Evolutionary conservation across 2,113 vertebrate genomes (phyloP), one percentile per base, ranked within the genome.

Genomic region (Athene noctua): DNA sequence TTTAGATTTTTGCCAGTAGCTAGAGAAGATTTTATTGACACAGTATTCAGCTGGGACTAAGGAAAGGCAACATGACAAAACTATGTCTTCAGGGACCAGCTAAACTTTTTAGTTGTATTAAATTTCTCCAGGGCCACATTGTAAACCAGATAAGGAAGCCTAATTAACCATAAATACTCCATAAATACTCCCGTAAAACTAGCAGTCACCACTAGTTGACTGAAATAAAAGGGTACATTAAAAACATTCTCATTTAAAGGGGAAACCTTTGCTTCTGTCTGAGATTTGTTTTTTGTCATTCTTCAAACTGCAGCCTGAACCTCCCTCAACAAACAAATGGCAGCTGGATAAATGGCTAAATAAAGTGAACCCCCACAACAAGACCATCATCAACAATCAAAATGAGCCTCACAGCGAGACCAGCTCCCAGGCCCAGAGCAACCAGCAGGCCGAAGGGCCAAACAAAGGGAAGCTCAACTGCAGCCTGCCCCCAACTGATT

Each of bases 341-440:
- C 99, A 99, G 96, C 94, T 99, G 96, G 99, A 99, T 97, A 99
- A 99, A 97, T 99, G 99, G 99, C 97, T 99, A 81, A 99, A 99
- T 97, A 99, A 99, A 95, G 99, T 99, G 93, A 99, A 99, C 88
- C 98, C 99, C 49, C 99, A 99, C 95, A 99, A 99, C 96, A 99
- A 99, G 97, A 98, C 99, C 23, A 98, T 99, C 95, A 98, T 99
- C 80, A 99, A 97, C 96, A 98, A 97, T 88, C 99, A 99, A 95
- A 98, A 98, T 93, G 99, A 99, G 75, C 98, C 97, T 36, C 98
- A 98, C 96, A 97, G 95, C 1, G 98, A 99, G 86, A 97, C 80
- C 5, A 96, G 95, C 78, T 96, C 97, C 90, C 98, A 98, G 96
- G 96, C 98, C 67, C 97, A 99, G 89, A 96, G 95, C 91, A 97